These are phyloP conservation scores for Ictalurus punctatus DNA, from an alignment of 2,113 vertebrate genomes.

Conservation along the genomic window DNA sequence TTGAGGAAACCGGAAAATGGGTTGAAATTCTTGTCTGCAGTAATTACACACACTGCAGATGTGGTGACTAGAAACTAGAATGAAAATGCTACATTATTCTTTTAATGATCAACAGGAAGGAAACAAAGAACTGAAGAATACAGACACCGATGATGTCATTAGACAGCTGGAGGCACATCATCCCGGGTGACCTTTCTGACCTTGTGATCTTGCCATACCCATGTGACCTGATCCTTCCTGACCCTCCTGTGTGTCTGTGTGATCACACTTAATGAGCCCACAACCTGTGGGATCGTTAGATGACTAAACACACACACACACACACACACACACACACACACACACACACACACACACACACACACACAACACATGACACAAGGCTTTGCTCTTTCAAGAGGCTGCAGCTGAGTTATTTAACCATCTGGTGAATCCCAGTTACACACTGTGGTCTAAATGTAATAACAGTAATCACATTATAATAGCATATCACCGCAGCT, in stretches of 20 bases:
- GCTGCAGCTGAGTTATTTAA: constrained; percentile 29
- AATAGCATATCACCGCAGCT: constrained; percentile 1
- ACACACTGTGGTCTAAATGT: not conserved
- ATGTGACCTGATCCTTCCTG: constrained; percentile 21
- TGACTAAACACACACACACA: not conserved
- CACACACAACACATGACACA: not conserved
- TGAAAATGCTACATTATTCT: not conserved
- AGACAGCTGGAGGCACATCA: constrained; percentile 4
- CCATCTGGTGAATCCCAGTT: constrained; percentile 26
- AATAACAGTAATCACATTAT: constrained; percentile 33
- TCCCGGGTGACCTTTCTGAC: constrained; percentile 12
- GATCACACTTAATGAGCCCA: constrained; percentile 1
- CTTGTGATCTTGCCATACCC: constrained; percentile 22
- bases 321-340: not conserved
- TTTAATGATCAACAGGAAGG: not conserved
- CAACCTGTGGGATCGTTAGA: constrained; percentile 10
- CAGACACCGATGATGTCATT: constrained; percentile 2
- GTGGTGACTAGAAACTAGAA: not conserved
- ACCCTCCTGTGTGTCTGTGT: constrained; percentile 6
- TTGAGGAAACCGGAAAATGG: not conserved
- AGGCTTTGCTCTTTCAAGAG: constrained; percentile 18
- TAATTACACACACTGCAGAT: not conserved
- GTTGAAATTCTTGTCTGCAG: not conserved
- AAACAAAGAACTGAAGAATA: not conserved
- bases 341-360: constrained; percentile 6